Percentiles rank a stretch among this genome's conserved stretches.
Conservation (phyloP, 1,140 invertebrate genomes). For the Neodiprion pinetum region DNA sequence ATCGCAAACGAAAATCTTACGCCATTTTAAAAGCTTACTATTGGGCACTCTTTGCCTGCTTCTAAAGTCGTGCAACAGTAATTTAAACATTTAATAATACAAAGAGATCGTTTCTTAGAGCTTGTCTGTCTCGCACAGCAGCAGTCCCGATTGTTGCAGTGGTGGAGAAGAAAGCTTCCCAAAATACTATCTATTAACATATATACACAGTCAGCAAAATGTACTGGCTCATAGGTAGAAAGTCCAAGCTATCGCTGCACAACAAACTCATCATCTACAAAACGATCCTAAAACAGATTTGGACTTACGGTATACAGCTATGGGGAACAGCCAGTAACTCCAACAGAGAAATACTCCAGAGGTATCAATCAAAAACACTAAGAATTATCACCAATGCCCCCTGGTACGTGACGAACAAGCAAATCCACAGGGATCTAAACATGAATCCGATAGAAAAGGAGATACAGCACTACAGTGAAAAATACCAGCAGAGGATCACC, state of each 20-base stretch:
- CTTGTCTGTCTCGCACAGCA: too few species aligned
- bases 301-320: slow-evolving; percentile 30
- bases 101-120: too few species aligned
- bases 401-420: slow-evolving; percentile 6
- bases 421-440: slow-evolving; percentile 4
- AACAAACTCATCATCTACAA: slow-evolving; percentile 46
- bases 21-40: too few species aligned
- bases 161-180: too few species aligned
- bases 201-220: too few species aligned
- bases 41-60: too few species aligned
- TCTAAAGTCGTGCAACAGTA: too few species aligned
- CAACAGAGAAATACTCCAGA: slow-evolving; percentile 36
- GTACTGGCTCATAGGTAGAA: too few species aligned
- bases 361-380: slow-evolving; percentile 23
- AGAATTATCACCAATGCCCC: slow-evolving; percentile 8
- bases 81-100: too few species aligned
- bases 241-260: neutral
- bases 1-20: too few species aligned
- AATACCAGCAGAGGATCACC: neutral
- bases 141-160: too few species aligned
- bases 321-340: slow-evolving; percentile 37
- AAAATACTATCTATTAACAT: too few species aligned
- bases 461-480: slow-evolving; percentile 8
- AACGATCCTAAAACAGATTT: slow-evolving; percentile 40
- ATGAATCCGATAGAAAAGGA: neutral